A percentile compares a stretch with the other conserved stretches of the same genome.
Evolutionary conservation across 2,797 vertebrate species (phyloP).

Genomic region (Limosa lapponica): DNA sequence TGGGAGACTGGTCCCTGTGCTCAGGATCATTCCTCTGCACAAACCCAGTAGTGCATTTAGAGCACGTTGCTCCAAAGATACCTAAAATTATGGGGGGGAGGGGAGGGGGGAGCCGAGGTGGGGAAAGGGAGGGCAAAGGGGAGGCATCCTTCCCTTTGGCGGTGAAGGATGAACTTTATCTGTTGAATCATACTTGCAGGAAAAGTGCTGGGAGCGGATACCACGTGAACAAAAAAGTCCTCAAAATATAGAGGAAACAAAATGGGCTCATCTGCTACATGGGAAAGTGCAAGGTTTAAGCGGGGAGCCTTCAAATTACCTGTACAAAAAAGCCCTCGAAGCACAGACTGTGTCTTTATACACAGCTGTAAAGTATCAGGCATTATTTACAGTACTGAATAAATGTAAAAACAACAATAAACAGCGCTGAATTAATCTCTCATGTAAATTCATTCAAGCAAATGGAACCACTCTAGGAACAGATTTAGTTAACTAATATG

Average conservation of each 20-base stretch:
- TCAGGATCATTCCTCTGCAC: not conserved
- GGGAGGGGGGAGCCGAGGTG: too few species aligned
- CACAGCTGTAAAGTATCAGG: constrained; percentile 27
- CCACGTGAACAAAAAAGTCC: constrained; percentile 48
- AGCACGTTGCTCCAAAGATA: not conserved
- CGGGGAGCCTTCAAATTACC: not conserved
- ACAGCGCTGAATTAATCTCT: constrained; percentile 50
- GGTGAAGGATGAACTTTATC: constrained; percentile 31
- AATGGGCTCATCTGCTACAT: not conserved
- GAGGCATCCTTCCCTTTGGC: not conserved
- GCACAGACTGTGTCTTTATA: not conserved
- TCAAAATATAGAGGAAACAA: constrained; percentile 26
- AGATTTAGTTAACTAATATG: constrained; percentile 64
- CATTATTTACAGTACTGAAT: constrained; percentile 52
- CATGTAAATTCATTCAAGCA: constrained; percentile 64
- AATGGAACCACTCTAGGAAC: constrained; percentile 64
- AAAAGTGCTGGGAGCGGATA: not conserved
- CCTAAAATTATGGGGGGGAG: not conserved
- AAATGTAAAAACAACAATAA: constrained; percentile 61
- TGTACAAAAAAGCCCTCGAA: not conserved
- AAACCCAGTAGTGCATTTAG: not conserved
- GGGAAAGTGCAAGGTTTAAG: not conserved
- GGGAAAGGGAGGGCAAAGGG: not conserved
- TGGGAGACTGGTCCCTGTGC: not conserved
- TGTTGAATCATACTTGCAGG: not conserved